phyloP scores from a whole-genome alignment of 2,113 vertebrate genomes.

The Ailurus styani region DNA sequence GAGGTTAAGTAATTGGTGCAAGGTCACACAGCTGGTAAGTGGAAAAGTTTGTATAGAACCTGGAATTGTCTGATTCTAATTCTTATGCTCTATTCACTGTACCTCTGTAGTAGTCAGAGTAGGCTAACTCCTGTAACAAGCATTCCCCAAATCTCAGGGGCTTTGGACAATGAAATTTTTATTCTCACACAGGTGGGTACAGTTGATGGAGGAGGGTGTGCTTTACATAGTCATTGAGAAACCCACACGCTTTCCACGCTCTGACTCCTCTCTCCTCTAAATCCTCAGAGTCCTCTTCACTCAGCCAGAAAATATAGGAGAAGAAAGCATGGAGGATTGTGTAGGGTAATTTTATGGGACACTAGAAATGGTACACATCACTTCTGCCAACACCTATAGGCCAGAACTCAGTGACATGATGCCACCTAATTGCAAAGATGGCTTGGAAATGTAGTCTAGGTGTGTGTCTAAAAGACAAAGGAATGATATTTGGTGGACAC shows the following conservation, averaged over 20 bases:
- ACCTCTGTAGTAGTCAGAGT: not conserved
- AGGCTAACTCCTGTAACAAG: not conserved
- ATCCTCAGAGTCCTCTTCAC: not conserved
- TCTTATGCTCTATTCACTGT: not conserved
- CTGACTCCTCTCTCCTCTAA: not conserved
- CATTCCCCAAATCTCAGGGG: not conserved
- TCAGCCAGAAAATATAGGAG: not conserved
- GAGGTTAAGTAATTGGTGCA: conserved; percentile 60
- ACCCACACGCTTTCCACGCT: not conserved
- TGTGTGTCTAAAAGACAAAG: not conserved
- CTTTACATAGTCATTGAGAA: not conserved
- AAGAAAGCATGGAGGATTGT: not conserved
- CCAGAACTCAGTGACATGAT: not conserved
- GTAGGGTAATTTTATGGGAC: not conserved
- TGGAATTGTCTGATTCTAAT: not conserved
- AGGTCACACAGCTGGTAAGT: conserved; percentile 55
- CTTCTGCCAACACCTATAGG: not conserved
- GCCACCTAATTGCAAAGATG: not conserved
- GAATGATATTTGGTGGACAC: not conserved
- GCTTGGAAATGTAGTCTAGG: not conserved
- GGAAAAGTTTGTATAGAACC: conserved; percentile 1
- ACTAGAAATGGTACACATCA: not conserved
- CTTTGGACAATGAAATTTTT: not conserved
- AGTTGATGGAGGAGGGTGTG: not conserved
- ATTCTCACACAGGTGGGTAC: not conserved